Evolutionary conservation across 2,888 invertebrate genomes (phyloP), one percentile per base, ranked within the genome.

Genomic region (Metopia argyrocephala): DNA sequence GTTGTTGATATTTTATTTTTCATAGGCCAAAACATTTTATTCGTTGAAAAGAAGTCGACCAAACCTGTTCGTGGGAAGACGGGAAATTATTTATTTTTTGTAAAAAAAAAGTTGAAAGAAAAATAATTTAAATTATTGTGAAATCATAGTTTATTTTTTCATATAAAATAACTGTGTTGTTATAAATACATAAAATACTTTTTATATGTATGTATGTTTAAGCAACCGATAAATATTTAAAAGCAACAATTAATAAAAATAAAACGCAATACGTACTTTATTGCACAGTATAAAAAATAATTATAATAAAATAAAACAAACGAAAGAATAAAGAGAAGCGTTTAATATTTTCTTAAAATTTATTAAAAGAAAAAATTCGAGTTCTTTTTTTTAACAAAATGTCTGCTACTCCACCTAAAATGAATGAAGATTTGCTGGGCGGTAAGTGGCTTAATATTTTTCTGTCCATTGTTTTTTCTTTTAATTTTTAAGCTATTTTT

Each of bases 401-500:
- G 90, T 89, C 90, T 83, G 86, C 90, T 81, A 90, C 90, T 84
- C 90, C 87, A 84, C 86, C 90, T 87, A 90, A 88, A 87, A 86
- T 86, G 82, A 87, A 87, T 75, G 90, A 90, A 86, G 90, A 90
- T 87, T 86, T 90, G 85, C 88, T 90, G 79, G 90, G 90, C 85
- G 90, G 90, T 90, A 87, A 89, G 90, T 90, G 83, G 5, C 71
- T 78, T 75, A 59, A 54, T 76, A 71, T 76, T 56, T 78, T 56
- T 62, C 31, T 28, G 12, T 66, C 15, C 9, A 46, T 71, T 79
- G n/a, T n/a, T 46, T 62, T 81, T 68, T n/a, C 46, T 64, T 69
- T 48, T 21, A 54, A n/a, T n/a, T 38, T 31, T 46, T 78, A 46
- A 57, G 66, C 23, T 62, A 28, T 56, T 66, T 52, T 46, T 71